phyloP scores from a whole-genome alignment of 2,797 vertebrate genomes.

The Parotocinclus haroldoi region DNA sequence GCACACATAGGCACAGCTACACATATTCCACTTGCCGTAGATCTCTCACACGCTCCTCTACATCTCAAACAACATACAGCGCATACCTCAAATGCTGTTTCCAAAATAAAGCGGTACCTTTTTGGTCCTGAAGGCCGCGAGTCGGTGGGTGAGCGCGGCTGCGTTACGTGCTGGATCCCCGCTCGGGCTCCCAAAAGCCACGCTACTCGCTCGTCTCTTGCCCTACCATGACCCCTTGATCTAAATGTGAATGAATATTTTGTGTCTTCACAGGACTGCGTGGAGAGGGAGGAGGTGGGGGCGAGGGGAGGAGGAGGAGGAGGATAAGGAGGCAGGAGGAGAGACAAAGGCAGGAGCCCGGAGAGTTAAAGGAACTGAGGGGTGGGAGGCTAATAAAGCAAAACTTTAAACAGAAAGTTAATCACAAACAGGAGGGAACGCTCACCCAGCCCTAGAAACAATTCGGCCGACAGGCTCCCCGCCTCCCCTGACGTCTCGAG shows the following conservation, averaged over 20 bases:
- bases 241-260: slow-evolving; percentile 84
- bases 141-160: slow-evolving; percentile 50
- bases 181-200: slow-evolving; percentile 68
- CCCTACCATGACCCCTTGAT: slow-evolving; percentile 78
- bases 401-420: slow-evolving; percentile 75
- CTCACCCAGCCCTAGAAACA: slow-evolving; percentile 68
- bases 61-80: slow-evolving; percentile 48
- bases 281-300: slow-evolving; percentile 47
- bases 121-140: slow-evolving; percentile 44
- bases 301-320: slow-evolving; percentile 37
- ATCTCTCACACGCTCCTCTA: slow-evolving; percentile 29
- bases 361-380: slow-evolving; percentile 42
- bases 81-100: no score
- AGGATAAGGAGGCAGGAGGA: slow-evolving; percentile 30
- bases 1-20: slow-evolving; percentile 31
- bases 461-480: slow-evolving; percentile 43
- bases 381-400: slow-evolving; percentile 67
- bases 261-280: slow-evolving; percentile 74
- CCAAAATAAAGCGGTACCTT: slow-evolving; percentile 62
- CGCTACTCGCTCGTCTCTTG: slow-evolving; percentile 66
- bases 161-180: slow-evolving; percentile 75
- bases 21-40: slow-evolving; percentile 5
- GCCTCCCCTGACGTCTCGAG: slow-evolving; percentile 5
- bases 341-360: slow-evolving; percentile 45
- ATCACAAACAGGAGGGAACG: slow-evolving; percentile 76